Evolutionary conservation across 2,113 vertebrate genomes (phyloP), one percentile per base, ranked within the genome.

Genomic region (Burhinus oedicnemus): DNA sequence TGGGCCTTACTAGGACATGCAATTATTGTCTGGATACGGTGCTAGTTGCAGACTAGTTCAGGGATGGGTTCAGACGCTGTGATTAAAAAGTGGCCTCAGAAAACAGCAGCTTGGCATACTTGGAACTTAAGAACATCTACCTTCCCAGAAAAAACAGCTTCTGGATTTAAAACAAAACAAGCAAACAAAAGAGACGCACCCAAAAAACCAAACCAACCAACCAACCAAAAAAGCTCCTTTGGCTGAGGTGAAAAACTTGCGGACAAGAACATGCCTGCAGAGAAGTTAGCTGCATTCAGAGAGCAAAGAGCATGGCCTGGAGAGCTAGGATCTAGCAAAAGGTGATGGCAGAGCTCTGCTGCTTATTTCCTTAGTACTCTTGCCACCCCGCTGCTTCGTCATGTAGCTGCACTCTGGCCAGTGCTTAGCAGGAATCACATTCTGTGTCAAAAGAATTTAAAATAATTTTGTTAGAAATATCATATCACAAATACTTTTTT

Each of bases 181-280:
- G 12, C 14, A 75, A 57, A 30, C 14, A 69, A 25, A n/a, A n/a
- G n/a, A 34, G 1, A n/a, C 1, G 13, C 7, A 11, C 13, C 4
- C 8, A 9, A 6, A 27, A 47, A 21, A 19, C 8, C 8, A 15
- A 30, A 22, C 7, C 36, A 64, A 20, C 2, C 5, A 64, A n/a
- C n/a, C n/a, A 64, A 26, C 6, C 34, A 71, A 52, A 58, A 12
- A 40, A 10, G 4, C 14, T 85, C 6, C 27, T 69, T 16, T 45
- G 36, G 5, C 4, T 47, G 74, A 30, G 47, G 15, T 47, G 45
- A 6, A 55, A 57, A 15, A 40, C 26, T 16, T 89, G 18, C 17
- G 54, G 26, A 40, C 22, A 69, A 83, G 34, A 36, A 11, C 2
- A 19, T 0, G 0, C 12, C 0, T 13, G 25, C 1, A 1, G 91